Base-by-base conservation (phyloP, 2,797 vertebrate species). In the Spinus pinus region DNA sequence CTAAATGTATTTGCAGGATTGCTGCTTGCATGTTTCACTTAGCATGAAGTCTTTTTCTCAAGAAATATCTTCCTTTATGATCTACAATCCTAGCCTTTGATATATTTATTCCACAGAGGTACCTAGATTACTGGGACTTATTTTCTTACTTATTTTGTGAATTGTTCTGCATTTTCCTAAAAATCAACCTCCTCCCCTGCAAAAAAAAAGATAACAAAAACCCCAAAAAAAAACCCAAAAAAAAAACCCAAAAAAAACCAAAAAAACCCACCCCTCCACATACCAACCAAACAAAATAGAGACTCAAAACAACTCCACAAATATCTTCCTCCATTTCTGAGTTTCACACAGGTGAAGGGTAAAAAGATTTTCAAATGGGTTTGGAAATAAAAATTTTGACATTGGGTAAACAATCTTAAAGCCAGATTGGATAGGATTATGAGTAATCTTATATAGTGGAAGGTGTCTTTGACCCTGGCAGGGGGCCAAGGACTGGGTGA, bases 161-260 rank as follows among this genome's bases (percentile, higher is more conserved):
- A 30, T 62, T 7, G 7, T 15, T 57, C 44, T 62, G 1, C 16
- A 30, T 49, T 82, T 86, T 56, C 11, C 9, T 39, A 49, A 37
- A 58, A 58, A 27, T 37, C 24, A 58, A 17, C 7, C 3, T 24
- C 6, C 1, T 7, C 1, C 6, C 5, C 2, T 15, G 7, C 1
- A 15, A 12, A 56, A 8, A 8, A 39, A 27, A 2, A 1, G 4
- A n/a, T 15, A 33, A 10, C 20, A n/a, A 56, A 33, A 10, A 33
- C 12, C 15, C 28, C 33, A 33, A 18, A 51, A 16, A 21, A 22
- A n/a, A 39, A 39, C 39, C 14, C 56, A 54, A 6, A 23, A 15
- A 15, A 7, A 23, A n/a, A n/a, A n/a, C n/a, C n/a, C 23, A 33
- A 22, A n/a, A 35, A 54, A 10, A 33, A 33, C 33, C 33, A 33